Conservation (phyloP, 2,888 invertebrate species). For the Nymphalis urticae region DNA sequence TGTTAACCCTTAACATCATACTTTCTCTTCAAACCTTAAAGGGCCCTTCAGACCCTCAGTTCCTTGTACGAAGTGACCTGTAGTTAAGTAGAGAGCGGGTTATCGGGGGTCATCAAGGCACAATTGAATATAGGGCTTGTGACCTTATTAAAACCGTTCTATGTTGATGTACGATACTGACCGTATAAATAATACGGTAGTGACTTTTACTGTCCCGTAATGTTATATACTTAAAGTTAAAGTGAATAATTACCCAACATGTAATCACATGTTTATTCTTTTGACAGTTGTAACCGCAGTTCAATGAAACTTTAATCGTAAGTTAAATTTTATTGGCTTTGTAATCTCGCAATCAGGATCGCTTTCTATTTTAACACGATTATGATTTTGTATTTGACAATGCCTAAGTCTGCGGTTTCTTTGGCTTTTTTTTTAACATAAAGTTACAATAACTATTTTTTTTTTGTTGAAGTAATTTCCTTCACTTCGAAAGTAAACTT, state of each 20-base stretch:
- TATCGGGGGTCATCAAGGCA: slow-evolving; percentile 60
- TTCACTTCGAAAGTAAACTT: too few relatives aligned
- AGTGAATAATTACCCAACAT: neutral
- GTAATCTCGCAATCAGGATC: too few relatives aligned
- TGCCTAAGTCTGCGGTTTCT: too few relatives aligned
- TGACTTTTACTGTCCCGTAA: slow-evolving; percentile 9
- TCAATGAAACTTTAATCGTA: too few relatives aligned
- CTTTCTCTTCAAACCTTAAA: slow-evolving; percentile 64
- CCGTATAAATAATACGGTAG: slow-evolving; percentile 27
- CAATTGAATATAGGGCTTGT: slow-evolving; percentile 45
- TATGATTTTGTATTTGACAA: too few relatives aligned
- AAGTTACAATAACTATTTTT: too few relatives aligned
- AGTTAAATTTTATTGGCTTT: too few relatives aligned
- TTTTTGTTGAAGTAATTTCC: too few relatives aligned
- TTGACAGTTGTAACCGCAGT: too few relatives aligned
- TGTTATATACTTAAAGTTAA: neutral
- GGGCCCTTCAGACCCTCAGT: slow-evolving; percentile 56
- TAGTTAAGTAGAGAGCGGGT: slow-evolving; percentile 59
- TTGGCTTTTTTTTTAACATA: too few relatives aligned
- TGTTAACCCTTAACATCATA: slow-evolving; percentile 46
- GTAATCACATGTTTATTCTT: too few relatives aligned
- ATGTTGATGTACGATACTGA: slow-evolving; percentile 32
- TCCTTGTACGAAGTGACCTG: slow-evolving; percentile 64
- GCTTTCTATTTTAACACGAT: too few relatives aligned
- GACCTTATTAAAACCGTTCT: slow-evolving; percentile 40